phyloP scores from a whole-genome alignment of 2,797 vertebrate genomes.

The Cynodonichthys magdalenae region DNA sequence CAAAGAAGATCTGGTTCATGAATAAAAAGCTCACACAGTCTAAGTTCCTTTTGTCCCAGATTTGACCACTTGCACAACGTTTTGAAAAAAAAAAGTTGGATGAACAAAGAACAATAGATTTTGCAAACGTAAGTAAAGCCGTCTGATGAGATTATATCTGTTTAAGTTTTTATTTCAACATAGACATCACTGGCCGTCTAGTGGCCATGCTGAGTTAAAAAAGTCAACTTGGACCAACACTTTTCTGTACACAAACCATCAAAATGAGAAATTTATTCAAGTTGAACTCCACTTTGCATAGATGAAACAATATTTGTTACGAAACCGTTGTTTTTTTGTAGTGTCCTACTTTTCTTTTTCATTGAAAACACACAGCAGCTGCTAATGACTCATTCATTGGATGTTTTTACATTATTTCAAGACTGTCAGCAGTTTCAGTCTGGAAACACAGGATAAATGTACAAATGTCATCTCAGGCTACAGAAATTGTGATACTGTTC shows the following conservation, averaged over 20 bases:
- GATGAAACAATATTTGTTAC: background rate
- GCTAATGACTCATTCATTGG: constrained; percentile 43
- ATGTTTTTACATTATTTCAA: constrained; percentile 35
- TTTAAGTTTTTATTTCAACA: background rate
- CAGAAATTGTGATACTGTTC: background rate
- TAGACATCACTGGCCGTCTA: constrained; percentile 7
- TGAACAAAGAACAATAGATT: constrained; percentile 5
- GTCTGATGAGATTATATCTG: no score
- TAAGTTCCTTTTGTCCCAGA: constrained; percentile 12
- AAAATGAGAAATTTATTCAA: background rate
- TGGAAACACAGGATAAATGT: constrained; percentile 28
- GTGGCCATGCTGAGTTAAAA: constrained; percentile 6
- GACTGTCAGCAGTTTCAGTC: constrained; percentile 8
- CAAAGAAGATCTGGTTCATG: constrained; percentile 9
- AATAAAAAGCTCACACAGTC: constrained; percentile 1
- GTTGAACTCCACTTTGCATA: background rate
- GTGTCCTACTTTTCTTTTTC: constrained; percentile 3
- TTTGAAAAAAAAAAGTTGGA: background rate
- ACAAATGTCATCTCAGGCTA: no score
- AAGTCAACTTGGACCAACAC: background rate
- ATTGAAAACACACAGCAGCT: constrained; percentile 7
- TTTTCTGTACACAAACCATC: background rate
- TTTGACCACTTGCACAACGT: background rate
- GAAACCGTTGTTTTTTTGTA: background rate
- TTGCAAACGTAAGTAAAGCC: background rate